A percentile compares a stretch with the other conserved stretches of the same genome.
phyloP scores from a whole-genome alignment of 2,797 vertebrate species.

The Coracias cyanogaster region DNA sequence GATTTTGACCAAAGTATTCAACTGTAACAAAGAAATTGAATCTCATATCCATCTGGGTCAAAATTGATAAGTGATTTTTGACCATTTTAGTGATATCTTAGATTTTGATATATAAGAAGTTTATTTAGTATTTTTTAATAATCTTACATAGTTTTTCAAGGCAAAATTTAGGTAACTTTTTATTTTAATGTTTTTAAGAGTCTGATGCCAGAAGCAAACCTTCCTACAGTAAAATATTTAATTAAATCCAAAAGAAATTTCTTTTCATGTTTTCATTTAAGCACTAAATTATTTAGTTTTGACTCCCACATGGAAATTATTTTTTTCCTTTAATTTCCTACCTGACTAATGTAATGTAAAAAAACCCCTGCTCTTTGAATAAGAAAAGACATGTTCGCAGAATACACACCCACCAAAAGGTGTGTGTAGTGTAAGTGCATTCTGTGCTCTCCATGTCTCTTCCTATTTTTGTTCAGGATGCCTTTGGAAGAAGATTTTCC shows the following conservation, averaged over 20 bases:
- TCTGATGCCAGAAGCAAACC: not conserved
- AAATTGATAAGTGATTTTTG: not conserved
- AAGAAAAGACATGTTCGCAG: constrained; percentile 56
- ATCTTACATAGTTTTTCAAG: not conserved
- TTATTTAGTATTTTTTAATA: not conserved
- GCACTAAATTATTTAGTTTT: constrained; percentile 1
- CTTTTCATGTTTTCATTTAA: not conserved
- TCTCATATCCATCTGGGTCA: not conserved
- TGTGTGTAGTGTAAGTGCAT: constrained; percentile 37
- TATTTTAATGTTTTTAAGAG: not conserved
- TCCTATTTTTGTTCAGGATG: constrained; percentile 55
- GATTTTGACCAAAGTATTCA: not conserved
- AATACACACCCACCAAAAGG: constrained; percentile 62
- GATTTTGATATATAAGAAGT: rapidly evolving
- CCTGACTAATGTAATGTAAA: constrained; percentile 49
- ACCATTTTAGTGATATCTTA: not conserved
- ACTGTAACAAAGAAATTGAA: not conserved
- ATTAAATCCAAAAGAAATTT: not conserved
- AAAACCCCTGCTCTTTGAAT: constrained; percentile 14
- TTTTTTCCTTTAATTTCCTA: constrained; percentile 13
- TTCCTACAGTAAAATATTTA: not conserved
- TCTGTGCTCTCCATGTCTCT: not conserved
- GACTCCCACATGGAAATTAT: not conserved
- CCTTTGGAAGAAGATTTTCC: constrained; percentile 46
- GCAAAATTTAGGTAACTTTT: not conserved